Conservation (phyloP, 1,140 invertebrate species). For the Patella vulgata region DNA sequence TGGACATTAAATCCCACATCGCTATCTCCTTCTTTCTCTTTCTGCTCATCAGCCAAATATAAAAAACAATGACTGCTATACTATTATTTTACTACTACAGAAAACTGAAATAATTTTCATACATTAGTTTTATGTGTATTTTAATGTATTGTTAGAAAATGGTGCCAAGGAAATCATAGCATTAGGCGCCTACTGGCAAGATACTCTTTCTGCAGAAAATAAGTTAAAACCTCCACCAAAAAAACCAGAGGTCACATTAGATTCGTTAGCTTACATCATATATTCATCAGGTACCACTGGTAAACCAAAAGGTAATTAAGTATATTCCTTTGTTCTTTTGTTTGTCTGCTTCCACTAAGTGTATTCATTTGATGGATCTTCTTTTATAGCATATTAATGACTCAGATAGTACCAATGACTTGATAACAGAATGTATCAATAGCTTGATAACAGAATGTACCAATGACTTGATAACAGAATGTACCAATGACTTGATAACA, state of each 20-base stretch:
- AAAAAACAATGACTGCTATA: no score
- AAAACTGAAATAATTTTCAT: no score
- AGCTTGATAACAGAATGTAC: neutral
- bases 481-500: neutral
- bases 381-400: no score
- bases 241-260: slow-evolving; percentile 36
- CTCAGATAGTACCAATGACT: no score
- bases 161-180: slow-evolving; percentile 31
- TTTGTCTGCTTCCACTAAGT: neutral
- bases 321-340: neutral
- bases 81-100: no score
- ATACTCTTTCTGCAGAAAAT: slow-evolving; percentile 34
- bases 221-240: slow-evolving; percentile 14
- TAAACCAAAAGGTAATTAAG: slow-evolving; percentile 68
- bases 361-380: neutral
- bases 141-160: no score
- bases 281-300: slow-evolving; percentile 72
- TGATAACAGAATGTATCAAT: neutral
- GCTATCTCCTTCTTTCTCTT: no score
- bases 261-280: slow-evolving; percentile 69
- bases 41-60: no score
- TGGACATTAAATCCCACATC: no score
- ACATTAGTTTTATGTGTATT: no score
- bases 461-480: neutral
- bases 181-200: slow-evolving; percentile 50